Conservation (phyloP, 2,888 invertebrate genomes). For the Meandrusa payeni region DNA sequence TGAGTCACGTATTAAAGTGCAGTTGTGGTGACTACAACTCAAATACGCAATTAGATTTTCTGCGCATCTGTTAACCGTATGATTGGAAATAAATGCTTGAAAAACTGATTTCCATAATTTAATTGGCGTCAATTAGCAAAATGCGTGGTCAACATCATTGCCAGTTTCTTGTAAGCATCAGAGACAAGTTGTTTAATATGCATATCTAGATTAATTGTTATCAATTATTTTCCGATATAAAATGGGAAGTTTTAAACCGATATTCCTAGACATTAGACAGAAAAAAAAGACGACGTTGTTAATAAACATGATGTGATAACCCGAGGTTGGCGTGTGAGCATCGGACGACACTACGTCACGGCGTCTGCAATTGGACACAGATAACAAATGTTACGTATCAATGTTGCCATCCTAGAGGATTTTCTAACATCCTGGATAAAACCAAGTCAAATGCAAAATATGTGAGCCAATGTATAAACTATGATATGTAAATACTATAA, state of each 20-base stretch:
- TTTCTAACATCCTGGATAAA: conserved; percentile 11
- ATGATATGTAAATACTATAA: no score
- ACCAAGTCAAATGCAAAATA: background rate
- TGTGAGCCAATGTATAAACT: no score
- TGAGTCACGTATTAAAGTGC: conserved; percentile 13
- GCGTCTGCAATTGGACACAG: conserved; percentile 13
- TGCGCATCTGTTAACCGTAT: no score
- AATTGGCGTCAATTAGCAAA: no score
- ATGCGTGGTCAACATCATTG: no score
- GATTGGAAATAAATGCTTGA: no score
- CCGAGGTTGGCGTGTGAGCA: conserved; percentile 22
- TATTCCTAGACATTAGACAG: background rate
- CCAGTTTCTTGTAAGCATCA: no score
- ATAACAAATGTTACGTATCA: conserved; percentile 10
- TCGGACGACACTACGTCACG: conserved; percentile 28
- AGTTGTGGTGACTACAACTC: background rate
- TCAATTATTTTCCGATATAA: no score
- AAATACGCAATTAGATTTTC: no score
- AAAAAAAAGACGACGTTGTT: conserved; percentile 17
- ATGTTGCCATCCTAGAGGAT: conserved; percentile 6
- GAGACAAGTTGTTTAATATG: no score
- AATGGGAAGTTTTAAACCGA: background rate
- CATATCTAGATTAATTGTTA: no score
- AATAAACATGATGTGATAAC: conserved; percentile 22
- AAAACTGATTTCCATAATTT: no score